Base-by-base conservation (phyloP, 2,797 vertebrate genomes). In the Microtus agrestis region DNA sequence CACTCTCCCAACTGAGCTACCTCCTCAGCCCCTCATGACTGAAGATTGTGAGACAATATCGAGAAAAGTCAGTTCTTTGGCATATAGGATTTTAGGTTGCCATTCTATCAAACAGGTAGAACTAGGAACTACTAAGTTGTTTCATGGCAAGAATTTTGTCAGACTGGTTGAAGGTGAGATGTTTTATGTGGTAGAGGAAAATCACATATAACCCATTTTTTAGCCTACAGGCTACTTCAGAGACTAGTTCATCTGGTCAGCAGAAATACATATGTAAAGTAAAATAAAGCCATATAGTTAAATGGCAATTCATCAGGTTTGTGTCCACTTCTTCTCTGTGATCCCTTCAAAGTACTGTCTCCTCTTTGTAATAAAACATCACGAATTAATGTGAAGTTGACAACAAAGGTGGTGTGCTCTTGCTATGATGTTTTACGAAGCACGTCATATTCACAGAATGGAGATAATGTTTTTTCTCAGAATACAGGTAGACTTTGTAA, bases 91-190 rank as follows among this genome's bases (percentile, higher is more conserved):
- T 96, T 97, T 89, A 94, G 29, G 21, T 54, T 73, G 25, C 4
- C 5, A 17, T 51, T 6, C 25, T 91, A 51, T 12, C 23, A 89
- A 65, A 23, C 94, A 74, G 23, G 71, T 0, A 17, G 40, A 67
- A 96, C 94, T 86, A 94, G 95, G 10, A 4, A 37, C 6, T 85
- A 88, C 23, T 67, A 92, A 95, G 96, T 88, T 91, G 34, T 93
- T 40, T 71, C 94, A 63, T 93, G 27, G 29, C 1, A 81, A 74
- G 78, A 76, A 51, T 46, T 88, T 93, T 91, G 82, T 29, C 79
- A 31, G 10, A 87, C 15, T 21, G 46, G 17, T 59, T 93, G 48
- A 97, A 95, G 17, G 12, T 61, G 1, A 10, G n/a, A 31, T 23
- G 79, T 73, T 31, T 87, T 69, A 65, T 87, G 85, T 63, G 27